Evolutionary conservation across 1,140 invertebrate species (phyloP), one percentile per base, ranked within the genome.

Genomic region (Drosophila virilis): DNA sequence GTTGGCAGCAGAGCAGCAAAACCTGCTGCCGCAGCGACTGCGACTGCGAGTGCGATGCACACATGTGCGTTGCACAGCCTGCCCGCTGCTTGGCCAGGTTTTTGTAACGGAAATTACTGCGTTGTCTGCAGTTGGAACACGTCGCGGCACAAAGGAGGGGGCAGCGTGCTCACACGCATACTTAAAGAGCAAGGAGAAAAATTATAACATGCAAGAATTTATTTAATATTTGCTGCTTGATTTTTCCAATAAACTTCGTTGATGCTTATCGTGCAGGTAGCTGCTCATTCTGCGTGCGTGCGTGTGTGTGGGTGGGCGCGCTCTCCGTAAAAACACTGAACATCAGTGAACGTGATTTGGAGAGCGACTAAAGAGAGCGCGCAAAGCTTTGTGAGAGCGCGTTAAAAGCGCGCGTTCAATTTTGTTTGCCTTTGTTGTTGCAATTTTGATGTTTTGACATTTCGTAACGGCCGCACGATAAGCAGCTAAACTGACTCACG

Each of bases 41-140:
- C 60, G 28, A 62, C 60, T 22, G 13, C 28, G 46, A 9, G 50
- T 7, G 9, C 55, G 13, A 33, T 22, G 42, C 43, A 42, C 74
- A 64, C 59, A 70, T 79, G 77, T 13, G 45, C 50, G 51, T 38
- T 7, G 13, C 43, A 17, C 15, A 12, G 22, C n/a, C n/a, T 52
- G 38, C 46, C 13, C 59, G 71, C 76, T 50, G 60, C 73, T 77
- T 72, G 77, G 77, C 74, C 84, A 89, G 80, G 77, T 86, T 88
- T 89, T 88, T 86, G 83, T 89, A 88, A 88, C 83, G 83, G 83
- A 88, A 88, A 88, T 89, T 89, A 73, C 32, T 64, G 58, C 40
- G 35, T 72, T 77, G 58, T 70, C 65, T 64, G 64, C 51, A 89
- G 70, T 74, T 76, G 65, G 77, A 77, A 60, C 83, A 86, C 79